Percentiles rank a stretch among this genome's conserved stretches.
Conservation (phyloP, 1,140 invertebrate genomes). For the Lucilia sericata region DNA sequence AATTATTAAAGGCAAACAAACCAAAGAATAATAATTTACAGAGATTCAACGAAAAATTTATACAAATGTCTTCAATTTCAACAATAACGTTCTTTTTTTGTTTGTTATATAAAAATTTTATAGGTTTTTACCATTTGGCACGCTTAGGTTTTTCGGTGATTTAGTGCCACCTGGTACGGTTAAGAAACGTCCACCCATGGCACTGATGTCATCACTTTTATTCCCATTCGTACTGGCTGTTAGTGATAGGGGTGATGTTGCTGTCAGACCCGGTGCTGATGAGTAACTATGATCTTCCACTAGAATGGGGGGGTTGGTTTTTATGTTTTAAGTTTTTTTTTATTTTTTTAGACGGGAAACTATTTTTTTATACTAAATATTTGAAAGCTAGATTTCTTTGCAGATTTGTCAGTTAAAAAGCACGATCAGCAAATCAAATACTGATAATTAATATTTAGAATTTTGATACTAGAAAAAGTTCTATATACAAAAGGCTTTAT, state of each 20-base stretch:
- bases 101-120: background rate
- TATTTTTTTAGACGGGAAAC: background rate
- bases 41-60: too few relatives aligned
- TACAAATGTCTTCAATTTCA: background rate
- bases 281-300: constrained; percentile 63
- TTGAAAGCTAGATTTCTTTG: too few relatives aligned
- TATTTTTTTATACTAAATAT: too few relatives aligned
- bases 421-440: too few relatives aligned
- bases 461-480: too few relatives aligned
- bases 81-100: constrained; percentile 22
- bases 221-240: constrained; percentile 58
- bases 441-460: too few relatives aligned
- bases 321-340: constrained; percentile 25
- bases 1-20: background rate
- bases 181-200: constrained; percentile 60
- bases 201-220: constrained; percentile 49
- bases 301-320: constrained; percentile 55
- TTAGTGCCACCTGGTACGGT: constrained; percentile 63
- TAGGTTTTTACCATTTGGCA: constrained; percentile 49
- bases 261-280: constrained; percentile 56
- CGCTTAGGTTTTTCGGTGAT: constrained; percentile 53
- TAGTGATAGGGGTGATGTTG: constrained; percentile 49
- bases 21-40: background rate
- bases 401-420: too few relatives aligned
- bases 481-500: too few relatives aligned